phyloP scores from a whole-genome alignment of 2,888 invertebrate species.

The Alloplasta piceator region DNA sequence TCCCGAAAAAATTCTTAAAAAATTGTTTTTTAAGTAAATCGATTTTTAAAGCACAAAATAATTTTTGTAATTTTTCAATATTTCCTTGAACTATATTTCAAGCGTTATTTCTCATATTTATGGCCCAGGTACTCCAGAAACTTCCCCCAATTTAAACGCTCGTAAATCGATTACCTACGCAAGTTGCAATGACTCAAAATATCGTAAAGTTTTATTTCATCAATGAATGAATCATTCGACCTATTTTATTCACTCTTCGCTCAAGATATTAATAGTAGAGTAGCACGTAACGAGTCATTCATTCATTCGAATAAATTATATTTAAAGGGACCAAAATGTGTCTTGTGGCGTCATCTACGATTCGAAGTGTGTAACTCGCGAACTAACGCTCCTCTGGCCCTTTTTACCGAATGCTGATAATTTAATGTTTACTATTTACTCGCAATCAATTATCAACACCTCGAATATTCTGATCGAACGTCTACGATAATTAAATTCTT shows the following conservation, averaged over 20 bases:
- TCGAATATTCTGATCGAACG: too few relatives aligned
- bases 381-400: neutral
- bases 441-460: too few relatives aligned
- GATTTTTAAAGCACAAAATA: too few relatives aligned
- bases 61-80: too few relatives aligned
- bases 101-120: too few relatives aligned
- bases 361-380: neutral
- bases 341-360: constrained; percentile 30
- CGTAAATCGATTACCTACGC: constrained; percentile 16
- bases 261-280: constrained; percentile 22
- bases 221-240: constrained; percentile 39
- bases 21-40: too few relatives aligned
- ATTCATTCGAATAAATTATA: constrained; percentile 12
- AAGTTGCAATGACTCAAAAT: constrained; percentile 17
- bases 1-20: too few relatives aligned
- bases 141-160: too few relatives aligned
- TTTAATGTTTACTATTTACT: neutral
- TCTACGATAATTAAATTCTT: too few relatives aligned
- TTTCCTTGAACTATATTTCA: too few relatives aligned
- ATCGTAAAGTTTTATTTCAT: constrained; percentile 4
- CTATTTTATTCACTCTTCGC: constrained; percentile 21
- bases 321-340: constrained; percentile 5
- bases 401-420: neutral
- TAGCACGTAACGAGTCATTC: constrained; percentile 17
- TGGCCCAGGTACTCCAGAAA: too few relatives aligned